Evolutionary conservation across 30 jellyfish, hydroid and myxozoan species (phyloP), one percentile per base, ranked within the genome.

Genomic region (Pseudorhiza aurosa): DNA sequence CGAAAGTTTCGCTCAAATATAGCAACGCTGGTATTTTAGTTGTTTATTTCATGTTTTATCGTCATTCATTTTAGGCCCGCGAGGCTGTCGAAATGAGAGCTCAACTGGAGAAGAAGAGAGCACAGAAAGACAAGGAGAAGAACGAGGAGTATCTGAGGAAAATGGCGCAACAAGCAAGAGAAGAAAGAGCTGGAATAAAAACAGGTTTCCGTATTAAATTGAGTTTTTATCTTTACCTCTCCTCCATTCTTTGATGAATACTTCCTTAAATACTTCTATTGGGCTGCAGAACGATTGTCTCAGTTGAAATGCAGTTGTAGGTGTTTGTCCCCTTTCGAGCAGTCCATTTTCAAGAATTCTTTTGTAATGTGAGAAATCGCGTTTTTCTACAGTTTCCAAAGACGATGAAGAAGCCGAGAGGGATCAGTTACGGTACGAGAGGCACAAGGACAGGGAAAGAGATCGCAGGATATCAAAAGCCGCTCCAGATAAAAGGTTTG

Each of bases 71-170:
- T 12, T 58, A 87, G 96, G 99, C 99, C 18, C 87, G 99, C 30
- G 98, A 89, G 43, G 99, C 97, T 18, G 99, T 95, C 1, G 98
- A 95, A 77, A 87, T 82, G 78, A 72, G 99, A 44, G 97, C 99
- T 11, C 92, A 85, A n/a, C 72, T 95, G 43, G 99, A 89, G 88
- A 86, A 87, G 71, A 89, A 91, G 77, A 70, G 75, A 71, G 98
- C 98, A 14, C 99, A 95, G 36, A 86, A 95, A 63, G 99, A 95
- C 7, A 90, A 95, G 85, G 97, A 88, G 77, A 86, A 81, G 88
- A 88, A 95, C 56, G 99, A 95, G 58, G 92, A 88, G 26, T 46
- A 75, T 31, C 58, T 95, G 80, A 70, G 96, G 36, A 88, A 90
- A 69, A 58, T 95, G 72, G 99, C 99, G 0, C 97, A 89, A 53